Percentiles rank a stretch among this genome's conserved stretches.
phyloP scores from a whole-genome alignment of 92 coral and sea anemone genomes.

The Phymanthus crucifer region DNA sequence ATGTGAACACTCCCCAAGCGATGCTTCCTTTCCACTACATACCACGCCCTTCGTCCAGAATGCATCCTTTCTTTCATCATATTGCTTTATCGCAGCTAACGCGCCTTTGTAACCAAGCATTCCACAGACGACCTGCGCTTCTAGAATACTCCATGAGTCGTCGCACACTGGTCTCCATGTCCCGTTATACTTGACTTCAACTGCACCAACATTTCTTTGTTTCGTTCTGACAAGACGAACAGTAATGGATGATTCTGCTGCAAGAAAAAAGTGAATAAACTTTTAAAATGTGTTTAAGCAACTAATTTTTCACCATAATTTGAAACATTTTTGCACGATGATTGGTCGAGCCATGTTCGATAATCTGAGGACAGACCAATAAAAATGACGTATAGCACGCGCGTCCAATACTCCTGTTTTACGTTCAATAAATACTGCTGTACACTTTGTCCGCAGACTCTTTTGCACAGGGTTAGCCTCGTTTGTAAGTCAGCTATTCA shows the following conservation, averaged over 20 bases:
- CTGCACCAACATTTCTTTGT: background rate
- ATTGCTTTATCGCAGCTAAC: slow-evolving; percentile 10
- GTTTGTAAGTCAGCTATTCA: no score
- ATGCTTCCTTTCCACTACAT: slow-evolving; percentile 5
- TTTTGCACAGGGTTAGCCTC: no score
- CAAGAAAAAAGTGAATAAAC: background rate
- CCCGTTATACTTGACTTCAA: background rate
- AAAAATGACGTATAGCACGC: no score
- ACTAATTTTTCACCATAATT: no score
- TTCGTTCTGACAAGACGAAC: background rate
- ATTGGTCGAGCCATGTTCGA: no score
- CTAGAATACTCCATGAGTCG: slow-evolving; percentile 7
- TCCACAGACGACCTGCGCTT: slow-evolving; percentile 6
- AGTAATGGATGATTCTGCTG: background rate
- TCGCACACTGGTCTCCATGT: slow-evolving; percentile 3
- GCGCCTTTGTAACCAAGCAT: background rate
- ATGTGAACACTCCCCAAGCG: background rate
- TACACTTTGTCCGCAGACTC: no score
- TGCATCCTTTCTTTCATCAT: background rate
- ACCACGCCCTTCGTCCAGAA: background rate
- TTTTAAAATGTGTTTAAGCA: no score
- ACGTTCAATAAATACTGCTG: no score
- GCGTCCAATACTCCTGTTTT: no score
- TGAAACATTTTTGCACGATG: no score
- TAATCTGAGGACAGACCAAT: no score